Evolutionary conservation across 1,140 invertebrate species (phyloP), one percentile per base, ranked within the genome.

Genomic region (Delia radicum): DNA sequence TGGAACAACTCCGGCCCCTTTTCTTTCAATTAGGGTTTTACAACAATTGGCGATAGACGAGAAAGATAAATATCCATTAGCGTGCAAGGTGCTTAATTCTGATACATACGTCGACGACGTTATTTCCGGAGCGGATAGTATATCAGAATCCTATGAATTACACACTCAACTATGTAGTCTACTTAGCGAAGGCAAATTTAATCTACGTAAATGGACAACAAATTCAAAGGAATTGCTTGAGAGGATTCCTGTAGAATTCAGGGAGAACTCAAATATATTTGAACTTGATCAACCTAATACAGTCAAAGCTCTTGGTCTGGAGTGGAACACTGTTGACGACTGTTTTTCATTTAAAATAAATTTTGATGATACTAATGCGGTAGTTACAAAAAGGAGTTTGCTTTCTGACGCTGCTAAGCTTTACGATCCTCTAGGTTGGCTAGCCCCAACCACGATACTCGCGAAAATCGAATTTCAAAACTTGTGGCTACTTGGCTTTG

Each of bases 71-170:
- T 85, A 78, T 76, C 82, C 82, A 8, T 5, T 74, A 12, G 80
- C 81, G 0, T 75, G 80, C 1, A 62, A 77, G 67, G 77, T 82
- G 2, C 78, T 86, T 15, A 46, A 75, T 69, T 73, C 72, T 26
- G 81, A 85, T 73, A 78, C 85, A 28, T 86, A 87, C 73, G 82
- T 87, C 0, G 88, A 89, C 77, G 87, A 89, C 79, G 63, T 87
- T 5, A 55, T 86, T 8, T 80, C 81, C 21, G 87, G 87, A 13
- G 78, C 79, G 0, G 29, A 82, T 5, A 80, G 79, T 8, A 33
- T 85, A 2, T 74, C 82, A 75, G 80, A 86, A 75, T 85, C 83
- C 0, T 62, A 75, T 0, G 8, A 76, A 4, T 28, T 86, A 27
- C 33, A 74, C 1, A 65, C 73, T 55, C 55, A 81, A 78, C 26